Percentiles rank a stretch among this genome's conserved stretches.
Evolutionary conservation across 2,797 vertebrate genomes (phyloP).

Genomic region (Lophotriccus pileatus): DNA sequence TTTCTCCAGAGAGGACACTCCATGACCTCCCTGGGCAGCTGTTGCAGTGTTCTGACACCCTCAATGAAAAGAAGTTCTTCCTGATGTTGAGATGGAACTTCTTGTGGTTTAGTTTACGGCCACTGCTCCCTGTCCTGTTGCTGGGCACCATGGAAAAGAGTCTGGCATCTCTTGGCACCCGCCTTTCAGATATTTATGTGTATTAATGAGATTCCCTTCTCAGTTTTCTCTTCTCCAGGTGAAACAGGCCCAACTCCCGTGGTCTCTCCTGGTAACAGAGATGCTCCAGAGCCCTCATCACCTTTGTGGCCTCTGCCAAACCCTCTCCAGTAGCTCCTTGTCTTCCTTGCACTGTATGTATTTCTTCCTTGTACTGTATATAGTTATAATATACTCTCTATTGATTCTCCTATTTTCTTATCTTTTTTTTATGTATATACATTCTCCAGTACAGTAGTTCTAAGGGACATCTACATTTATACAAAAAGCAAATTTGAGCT

Average conservation of each 20-base stretch:
- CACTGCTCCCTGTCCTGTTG: too few species aligned
- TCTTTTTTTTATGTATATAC: not conserved
- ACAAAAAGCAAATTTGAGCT: not conserved
- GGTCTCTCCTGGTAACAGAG: not conserved
- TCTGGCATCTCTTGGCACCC: not conserved
- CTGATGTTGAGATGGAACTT: accelerated
- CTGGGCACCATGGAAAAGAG: not conserved
- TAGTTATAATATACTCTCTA: not conserved
- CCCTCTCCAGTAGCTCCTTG: not conserved
- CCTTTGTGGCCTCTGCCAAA: not conserved
- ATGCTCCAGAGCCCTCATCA: not conserved
- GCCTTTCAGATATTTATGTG: not conserved
- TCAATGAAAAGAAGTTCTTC: not conserved
- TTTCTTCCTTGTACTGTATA: not conserved
- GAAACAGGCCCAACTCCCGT: not conserved
- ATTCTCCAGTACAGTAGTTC: not conserved
- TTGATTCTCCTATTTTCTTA: not conserved
- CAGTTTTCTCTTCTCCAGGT: too few species aligned
- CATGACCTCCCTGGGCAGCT: not conserved
- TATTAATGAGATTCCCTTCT: not conserved
- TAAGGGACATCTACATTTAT: accelerated
- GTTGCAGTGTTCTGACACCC: not conserved
- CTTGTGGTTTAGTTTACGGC: not conserved
- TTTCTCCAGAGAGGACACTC: not conserved
- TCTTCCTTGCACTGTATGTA: not conserved